Evolutionary conservation across 2,797 vertebrate genomes (phyloP), one percentile per base, ranked within the genome.

Genomic region (Trachurus trachurus): DNA sequence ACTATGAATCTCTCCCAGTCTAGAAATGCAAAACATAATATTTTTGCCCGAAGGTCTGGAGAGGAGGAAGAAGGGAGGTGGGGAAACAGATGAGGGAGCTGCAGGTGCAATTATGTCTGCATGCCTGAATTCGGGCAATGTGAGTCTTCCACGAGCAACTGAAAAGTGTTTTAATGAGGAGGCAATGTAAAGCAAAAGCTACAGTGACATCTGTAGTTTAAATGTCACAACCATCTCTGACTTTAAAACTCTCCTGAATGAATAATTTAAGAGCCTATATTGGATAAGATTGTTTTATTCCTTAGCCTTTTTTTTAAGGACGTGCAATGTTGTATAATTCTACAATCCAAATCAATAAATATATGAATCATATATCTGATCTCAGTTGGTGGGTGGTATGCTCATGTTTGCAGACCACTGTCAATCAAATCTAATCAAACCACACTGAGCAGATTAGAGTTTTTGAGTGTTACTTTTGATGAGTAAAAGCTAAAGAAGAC

Each of bases 51-150:
- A 37, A 16, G 47, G 31, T 70, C 53, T 57, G 26, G 16, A 71
- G 37, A 49, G 11, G 26, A 74, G 40, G 45, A 39, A 19, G 56
- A 31, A 42, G 50, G 16, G 40, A 53, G 39, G 17, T 1, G 1
- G 53, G 29, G 59, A 70, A 47, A 67, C 21, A 74, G 63, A 82
- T 62, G 31, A 73, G 19, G 19, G 22, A 64, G 37, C 58, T 10
- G 22, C 44, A 84, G 44, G 71, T 72, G 58, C 34, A 66, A 75
- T 80, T 72, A 72, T 70, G n/a, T 60, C 61, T 76, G 68, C 66
- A 57, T 68, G 76, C 47, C 67, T 80, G 71, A 39, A 68, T 66
- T n/a, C 56, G 65, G 81, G 66, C 39, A 62, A 80, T 66, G 42
- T 53, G n/a, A 66, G 5, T 81, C 49, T 39, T n/a, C 10, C 52